Base-by-base conservation (phyloP, 2,797 vertebrate genomes). In the Spea hammondii region DNA sequence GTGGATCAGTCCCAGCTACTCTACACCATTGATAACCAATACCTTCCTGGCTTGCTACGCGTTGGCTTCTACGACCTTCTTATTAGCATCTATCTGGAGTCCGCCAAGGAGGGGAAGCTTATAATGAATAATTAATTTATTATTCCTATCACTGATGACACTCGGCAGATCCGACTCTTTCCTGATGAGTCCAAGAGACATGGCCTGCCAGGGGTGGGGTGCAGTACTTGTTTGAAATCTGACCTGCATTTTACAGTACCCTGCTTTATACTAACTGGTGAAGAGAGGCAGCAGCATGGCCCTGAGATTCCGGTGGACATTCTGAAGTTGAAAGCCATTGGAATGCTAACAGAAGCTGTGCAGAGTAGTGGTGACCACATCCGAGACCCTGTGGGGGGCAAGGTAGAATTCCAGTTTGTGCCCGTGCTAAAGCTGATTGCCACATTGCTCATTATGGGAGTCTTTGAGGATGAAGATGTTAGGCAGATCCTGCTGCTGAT, bases 111-210 rank as follows among this genome's bases (percentile, higher is more conserved):
- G 87, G 93, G 95, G 32, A 95, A 95, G n/a, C 92, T 97, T 53
- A 98, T 96, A 95, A 99, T 99, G 98, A 99, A 95, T 90, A 96
- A 98, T 14, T 97, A 99, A 88, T 99, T 97, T 88, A 99, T 99
- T 84, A 98, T 99, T 86, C 98, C 98, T 0, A 95, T 99, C 79
- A 98, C 95, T 4, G 93, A 95, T 0, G 93, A 96, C 88, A 99
- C 96, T 1, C 90, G 96, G 82, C 94, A 93, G 85, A 98, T 99
- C 86, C 86, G 89, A 82, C 90, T 99, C 4, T 99, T 97, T 85
- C 93, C 94, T 0, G 92, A 96, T 11, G 92, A 96, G 85, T 94
- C 93, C 44, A 97, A 97, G 87, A 89, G 85, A 3, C 96, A 99
- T 9, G 94, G 95, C 0, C 89, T 98, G 77, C 98, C 98, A 0